A percentile compares a stretch with the other conserved stretches of the same genome.
These are phyloP conservation scores for Lineus longissimus DNA, from an alignment of 1,140 invertebrate species.

Conservation along the genomic window DNA sequence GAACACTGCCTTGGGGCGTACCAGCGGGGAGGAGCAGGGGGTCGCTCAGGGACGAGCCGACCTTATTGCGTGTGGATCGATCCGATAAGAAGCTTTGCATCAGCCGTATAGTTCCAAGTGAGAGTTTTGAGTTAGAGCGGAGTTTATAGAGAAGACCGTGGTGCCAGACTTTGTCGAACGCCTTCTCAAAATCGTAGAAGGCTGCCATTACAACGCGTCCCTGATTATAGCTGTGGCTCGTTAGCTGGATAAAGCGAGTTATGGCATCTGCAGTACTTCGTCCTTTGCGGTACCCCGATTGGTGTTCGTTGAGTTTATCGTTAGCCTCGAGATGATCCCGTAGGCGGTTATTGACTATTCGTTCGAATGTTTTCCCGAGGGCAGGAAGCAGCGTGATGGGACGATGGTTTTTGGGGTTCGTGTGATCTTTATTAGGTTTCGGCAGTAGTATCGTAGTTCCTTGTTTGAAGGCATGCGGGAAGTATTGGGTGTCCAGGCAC, in stretches of 20 bases:
- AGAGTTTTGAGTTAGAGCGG: neutral
- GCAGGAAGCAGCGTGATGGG: neutral
- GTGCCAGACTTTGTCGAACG: slow-evolving; percentile 1
- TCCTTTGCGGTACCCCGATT: neutral
- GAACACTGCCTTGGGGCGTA: neutral
- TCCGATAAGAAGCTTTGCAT: neutral
- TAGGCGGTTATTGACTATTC: neutral
- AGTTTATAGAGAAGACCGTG: neutral
- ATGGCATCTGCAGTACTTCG: neutral
- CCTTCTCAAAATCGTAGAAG: neutral
- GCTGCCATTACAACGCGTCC: neutral
- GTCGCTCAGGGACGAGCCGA: neutral
- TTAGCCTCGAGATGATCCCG: neutral
- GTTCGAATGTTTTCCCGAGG: neutral
- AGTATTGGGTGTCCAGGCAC: too few species aligned
- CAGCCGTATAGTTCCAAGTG: neutral
- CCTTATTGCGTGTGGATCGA: neutral
- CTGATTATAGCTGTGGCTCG: neutral
- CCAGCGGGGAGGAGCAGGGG: neutral
- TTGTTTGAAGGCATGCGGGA: neutral
- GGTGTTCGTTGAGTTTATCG: neutral
- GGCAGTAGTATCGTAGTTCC: neutral
- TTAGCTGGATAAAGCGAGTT: neutral
- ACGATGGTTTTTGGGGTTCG: neutral
- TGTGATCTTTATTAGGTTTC: neutral